Percentiles rank a stretch among this genome's conserved stretches.
phyloP scores from a whole-genome alignment of 2,113 vertebrate genomes.

The Eulemur macaco region DNA sequence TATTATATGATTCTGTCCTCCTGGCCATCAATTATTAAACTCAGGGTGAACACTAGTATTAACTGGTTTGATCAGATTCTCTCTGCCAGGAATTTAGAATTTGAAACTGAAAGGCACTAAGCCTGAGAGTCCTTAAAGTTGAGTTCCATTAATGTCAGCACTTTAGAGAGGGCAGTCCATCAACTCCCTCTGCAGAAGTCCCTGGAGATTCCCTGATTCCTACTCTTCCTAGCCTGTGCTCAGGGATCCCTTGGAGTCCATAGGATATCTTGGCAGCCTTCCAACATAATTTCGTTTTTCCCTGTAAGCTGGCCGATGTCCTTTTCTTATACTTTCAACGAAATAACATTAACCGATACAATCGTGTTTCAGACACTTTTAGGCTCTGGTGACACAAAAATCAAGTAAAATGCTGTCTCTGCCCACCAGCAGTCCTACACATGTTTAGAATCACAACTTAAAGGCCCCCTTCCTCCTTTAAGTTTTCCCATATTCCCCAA shows the following conservation, averaged over 20 bases:
- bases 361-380: background rate
- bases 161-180: background rate
- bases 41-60: background rate
- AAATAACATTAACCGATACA: background rate
- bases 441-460: background rate
- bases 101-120: slow-evolving; percentile 30
- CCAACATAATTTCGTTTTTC: background rate
- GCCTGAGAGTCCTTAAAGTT: background rate
- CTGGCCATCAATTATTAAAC: background rate
- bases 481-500: background rate
- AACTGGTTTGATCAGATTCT: slow-evolving; percentile 21
- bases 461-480: background rate
- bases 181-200: background rate
- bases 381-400: background rate
- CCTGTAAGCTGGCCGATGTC: background rate
- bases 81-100: slow-evolving; percentile 46
- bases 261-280: slow-evolving; percentile 9
- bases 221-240: background rate
- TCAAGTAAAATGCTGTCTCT: background rate
- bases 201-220: slow-evolving; percentile 27
- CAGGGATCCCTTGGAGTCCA: background rate
- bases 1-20: background rate
- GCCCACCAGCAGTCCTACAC: background rate
- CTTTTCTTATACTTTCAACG: slow-evolving; percentile 30
- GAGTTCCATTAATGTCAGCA: slow-evolving; percentile 37